A percentile compares a stretch with the other conserved stretches of the same genome.
Conservation (phyloP, 1,140 invertebrate genomes). For the Diabrotica virgifera region DNA sequence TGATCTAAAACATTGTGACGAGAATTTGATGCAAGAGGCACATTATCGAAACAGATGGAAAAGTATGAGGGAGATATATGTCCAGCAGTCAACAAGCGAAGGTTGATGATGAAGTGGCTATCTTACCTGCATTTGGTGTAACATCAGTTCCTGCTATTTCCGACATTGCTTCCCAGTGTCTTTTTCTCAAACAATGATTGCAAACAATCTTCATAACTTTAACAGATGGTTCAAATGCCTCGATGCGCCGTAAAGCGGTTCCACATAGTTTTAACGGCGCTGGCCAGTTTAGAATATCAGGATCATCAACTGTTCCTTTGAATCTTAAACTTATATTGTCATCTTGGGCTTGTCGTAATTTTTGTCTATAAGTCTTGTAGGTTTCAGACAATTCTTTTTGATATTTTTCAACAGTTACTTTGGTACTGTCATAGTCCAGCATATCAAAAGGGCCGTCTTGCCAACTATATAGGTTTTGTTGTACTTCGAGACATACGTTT, state of each 20-base stretch:
- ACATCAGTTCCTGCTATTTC: slow-evolving; percentile 75
- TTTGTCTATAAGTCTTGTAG: slow-evolving; percentile 75
- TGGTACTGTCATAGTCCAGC: slow-evolving; percentile 68
- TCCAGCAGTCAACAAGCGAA: too few species aligned
- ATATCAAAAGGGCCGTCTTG: slow-evolving; percentile 86
- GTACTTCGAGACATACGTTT: slow-evolving; percentile 60
- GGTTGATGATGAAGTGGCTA: too few species aligned
- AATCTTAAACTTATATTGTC: slow-evolving; percentile 62
- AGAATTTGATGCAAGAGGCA: too few species aligned
- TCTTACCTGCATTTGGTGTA: slow-evolving; percentile 70
- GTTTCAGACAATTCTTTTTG: slow-evolving; percentile 70
- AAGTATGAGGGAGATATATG: too few species aligned
- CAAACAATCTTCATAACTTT: slow-evolving; percentile 79
- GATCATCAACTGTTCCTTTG: slow-evolving; percentile 70
- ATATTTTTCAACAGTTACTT: slow-evolving; percentile 66
- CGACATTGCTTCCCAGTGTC: slow-evolving; percentile 90
- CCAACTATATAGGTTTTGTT: slow-evolving; percentile 81
- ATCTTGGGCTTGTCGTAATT: slow-evolving; percentile 72
- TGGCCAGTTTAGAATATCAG: slow-evolving; percentile 70
- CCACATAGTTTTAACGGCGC: slow-evolving; percentile 67
- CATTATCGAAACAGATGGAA: too few species aligned
- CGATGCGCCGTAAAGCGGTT: slow-evolving; percentile 61
- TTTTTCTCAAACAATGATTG: slow-evolving; percentile 74
- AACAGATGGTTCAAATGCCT: slow-evolving; percentile 76
- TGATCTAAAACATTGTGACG: too few species aligned